phyloP scores from a whole-genome alignment of 1,140 invertebrate species.

The Eriocheir sinensis region DNA sequence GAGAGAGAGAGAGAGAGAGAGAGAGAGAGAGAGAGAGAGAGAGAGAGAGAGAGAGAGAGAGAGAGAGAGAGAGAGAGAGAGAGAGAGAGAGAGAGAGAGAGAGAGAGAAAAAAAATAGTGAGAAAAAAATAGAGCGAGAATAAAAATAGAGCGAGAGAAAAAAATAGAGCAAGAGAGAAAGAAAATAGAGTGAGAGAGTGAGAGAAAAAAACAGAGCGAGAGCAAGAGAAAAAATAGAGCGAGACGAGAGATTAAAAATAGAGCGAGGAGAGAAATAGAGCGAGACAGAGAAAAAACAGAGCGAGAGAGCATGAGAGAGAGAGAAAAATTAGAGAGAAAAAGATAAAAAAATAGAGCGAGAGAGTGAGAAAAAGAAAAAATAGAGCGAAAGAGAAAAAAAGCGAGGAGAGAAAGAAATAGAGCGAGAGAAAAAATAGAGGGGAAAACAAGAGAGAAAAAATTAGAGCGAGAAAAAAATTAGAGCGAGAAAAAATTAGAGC shows the following conservation, averaged over 20 bases:
- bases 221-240: too few relatives aligned
- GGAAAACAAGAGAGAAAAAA: too few relatives aligned
- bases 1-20: too few relatives aligned
- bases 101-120: not conserved
- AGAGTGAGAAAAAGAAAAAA: not conserved
- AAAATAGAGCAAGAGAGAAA: not conserved
- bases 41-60: too few relatives aligned
- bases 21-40: not conserved
- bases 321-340: not conserved
- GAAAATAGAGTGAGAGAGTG: not conserved
- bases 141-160: not conserved
- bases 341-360: too few relatives aligned
- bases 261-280: not conserved
- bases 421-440: too few relatives aligned
- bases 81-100: not conserved
- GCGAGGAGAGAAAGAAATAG: too few relatives aligned
- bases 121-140: not conserved
- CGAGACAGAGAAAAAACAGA: not conserved
- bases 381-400: not conserved
- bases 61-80: not conserved
- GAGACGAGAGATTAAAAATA: not conserved
- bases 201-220: not conserved
- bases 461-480: too few relatives aligned
- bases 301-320: slow-evolving; percentile 10
- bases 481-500: too few relatives aligned